Evolutionary conservation across 2,797 vertebrate species (phyloP), one percentile per base, ranked within the genome.

Genomic region (Pyrocephalus nanus): DNA sequence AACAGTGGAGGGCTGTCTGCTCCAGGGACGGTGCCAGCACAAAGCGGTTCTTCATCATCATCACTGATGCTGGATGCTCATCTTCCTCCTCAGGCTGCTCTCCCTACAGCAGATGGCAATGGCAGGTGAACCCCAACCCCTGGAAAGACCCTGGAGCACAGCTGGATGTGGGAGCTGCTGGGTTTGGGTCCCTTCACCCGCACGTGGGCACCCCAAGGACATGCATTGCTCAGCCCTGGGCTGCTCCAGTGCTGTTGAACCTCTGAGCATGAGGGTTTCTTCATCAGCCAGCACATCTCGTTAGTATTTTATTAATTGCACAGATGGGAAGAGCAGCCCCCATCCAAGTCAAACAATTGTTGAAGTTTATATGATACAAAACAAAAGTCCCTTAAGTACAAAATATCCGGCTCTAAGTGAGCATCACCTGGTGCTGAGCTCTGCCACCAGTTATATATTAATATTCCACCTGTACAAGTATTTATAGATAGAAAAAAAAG

Each of bases 401-500:
- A 96, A 97, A 97, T 79, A 84, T 27, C 15, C 13, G 2, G 73
- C 47, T 84, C 80, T 32, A 74, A 69, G 65, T 73, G 91, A 90
- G 69, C 88, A 25, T 88, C 82, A 55, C 50, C 82, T 40, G 86
- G 84, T 17, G 27, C 73, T 74, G 81, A 93, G 67, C 80, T 96
- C 79, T 92, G 27, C 55, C 26, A 40, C 87, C 65, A 4, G 81
- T 95, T 96, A 96, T 97, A 93, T 97, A 97, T 96, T 96, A 97
- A 96, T 88, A 97, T 94, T 95, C 94, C 91, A 84, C 91, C 96
- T 98, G 89, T 98, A 98, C 98, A 98, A 80, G 88, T 98, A 98
- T 98, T 97, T 97, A 98, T 97, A 97, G 91, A 48, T 75, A 96
- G 38, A 94, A 96, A 96, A 96, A 86, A 90, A 69, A 86, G 38